Evolutionary conservation across 2,888 invertebrate genomes (phyloP).

Genomic region (Piscicola geometra): DNA sequence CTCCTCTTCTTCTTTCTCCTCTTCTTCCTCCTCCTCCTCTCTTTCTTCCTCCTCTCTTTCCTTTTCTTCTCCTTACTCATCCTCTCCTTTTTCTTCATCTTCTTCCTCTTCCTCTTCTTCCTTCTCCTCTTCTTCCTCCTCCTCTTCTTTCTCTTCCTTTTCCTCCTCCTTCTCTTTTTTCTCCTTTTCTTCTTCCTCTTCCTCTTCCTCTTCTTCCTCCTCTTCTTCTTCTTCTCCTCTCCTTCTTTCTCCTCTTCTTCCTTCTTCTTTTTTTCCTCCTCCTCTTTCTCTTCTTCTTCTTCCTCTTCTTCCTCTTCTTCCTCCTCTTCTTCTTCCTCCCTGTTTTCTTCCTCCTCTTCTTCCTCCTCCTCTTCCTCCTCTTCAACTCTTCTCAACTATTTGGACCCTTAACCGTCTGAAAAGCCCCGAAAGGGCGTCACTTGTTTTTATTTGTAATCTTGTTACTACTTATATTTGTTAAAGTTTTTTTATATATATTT

Average conservation of each 20-base stretch:
- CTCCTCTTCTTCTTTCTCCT: neutral
- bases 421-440: too few relatives aligned
- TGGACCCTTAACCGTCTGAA: too few relatives aligned
- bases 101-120: constrained; percentile 1
- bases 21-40: neutral
- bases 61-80: neutral
- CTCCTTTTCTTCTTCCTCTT: neutral
- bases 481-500: neutral
- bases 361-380: neutral
- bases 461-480: too few relatives aligned
- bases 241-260: neutral
- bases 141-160: neutral
- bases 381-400: too few relatives aligned
- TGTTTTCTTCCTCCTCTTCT: constrained; percentile 3
- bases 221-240: neutral
- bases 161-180: neutral
- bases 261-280: neutral
- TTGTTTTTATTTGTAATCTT: too few relatives aligned
- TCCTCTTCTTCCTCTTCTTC: neutral
- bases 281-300: constrained; percentile 9
- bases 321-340: neutral
- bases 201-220: neutral
- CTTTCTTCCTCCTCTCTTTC: neutral
- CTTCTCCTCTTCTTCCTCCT: neutral
- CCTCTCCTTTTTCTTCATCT: neutral